phyloP scores from a whole-genome alignment of 2,888 invertebrate species.

The Cetonia aurata region DNA sequence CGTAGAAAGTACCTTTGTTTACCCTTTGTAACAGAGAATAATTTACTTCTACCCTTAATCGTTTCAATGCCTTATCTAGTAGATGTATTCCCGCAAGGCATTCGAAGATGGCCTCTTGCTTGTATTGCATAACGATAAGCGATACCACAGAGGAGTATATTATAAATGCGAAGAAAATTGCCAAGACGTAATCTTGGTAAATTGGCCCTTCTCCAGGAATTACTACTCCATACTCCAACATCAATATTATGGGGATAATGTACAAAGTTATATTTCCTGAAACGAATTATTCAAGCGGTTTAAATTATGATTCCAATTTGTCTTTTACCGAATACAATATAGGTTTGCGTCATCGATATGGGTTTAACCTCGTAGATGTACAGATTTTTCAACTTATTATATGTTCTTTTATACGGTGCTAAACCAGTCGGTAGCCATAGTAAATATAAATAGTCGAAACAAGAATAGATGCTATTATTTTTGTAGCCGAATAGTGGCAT shows the following conservation, averaged over 20 bases:
- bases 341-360: background rate
- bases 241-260: conserved; percentile 14
- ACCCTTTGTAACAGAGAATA: conserved; percentile 11
- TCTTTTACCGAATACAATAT: conserved; percentile 12
- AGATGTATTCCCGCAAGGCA: conserved; percentile 20
- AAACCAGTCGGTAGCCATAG: conserved; percentile 14
- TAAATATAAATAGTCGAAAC: conserved; percentile 15
- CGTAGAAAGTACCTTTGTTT: conserved; percentile 3
- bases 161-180: conserved; percentile 25
- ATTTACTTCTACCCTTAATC: background rate
- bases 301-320: background rate
- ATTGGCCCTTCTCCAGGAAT: conserved; percentile 16
- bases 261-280: conserved; percentile 15
- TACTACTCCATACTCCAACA: conserved; percentile 13
- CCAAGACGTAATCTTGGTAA: conserved; percentile 24
- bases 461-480: conserved; percentile 26
- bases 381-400: background rate
- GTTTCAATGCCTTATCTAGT: conserved; percentile 7
- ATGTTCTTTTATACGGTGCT: conserved; percentile 22
- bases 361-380: conserved; percentile 13
- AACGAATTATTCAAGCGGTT: background rate
- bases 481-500: conserved; percentile 15
- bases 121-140: conserved; percentile 12
- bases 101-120: conserved; percentile 13
- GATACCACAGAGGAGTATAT: conserved; percentile 3